These are phyloP conservation scores for Salvelinus sp. DNA, from an alignment of 2,113 vertebrate species.

Conservation along the genomic window DNA sequence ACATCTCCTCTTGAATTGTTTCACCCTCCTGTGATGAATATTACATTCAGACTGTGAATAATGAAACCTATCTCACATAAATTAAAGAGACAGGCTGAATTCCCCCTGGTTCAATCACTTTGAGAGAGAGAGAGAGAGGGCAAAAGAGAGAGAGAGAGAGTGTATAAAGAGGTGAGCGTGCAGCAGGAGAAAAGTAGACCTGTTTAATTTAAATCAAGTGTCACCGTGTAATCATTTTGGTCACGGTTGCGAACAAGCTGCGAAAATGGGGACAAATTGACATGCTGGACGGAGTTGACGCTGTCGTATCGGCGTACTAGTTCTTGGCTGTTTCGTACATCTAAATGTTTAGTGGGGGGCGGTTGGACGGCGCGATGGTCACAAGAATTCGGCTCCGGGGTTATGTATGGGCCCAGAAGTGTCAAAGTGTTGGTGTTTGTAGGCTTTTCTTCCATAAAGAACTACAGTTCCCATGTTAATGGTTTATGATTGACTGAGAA, in stretches of 20 bases:
- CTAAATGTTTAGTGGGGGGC: background rate
- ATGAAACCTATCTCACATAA: constrained; percentile 64
- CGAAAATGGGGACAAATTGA: constrained; percentile 47
- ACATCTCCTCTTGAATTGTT: constrained; percentile 33
- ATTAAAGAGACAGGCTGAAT: constrained; percentile 63
- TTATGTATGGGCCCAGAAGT: too few species aligned
- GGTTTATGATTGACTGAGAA: background rate
- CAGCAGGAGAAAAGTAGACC: constrained; percentile 29
- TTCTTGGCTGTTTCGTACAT: constrained; percentile 2
- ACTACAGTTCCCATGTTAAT: background rate
- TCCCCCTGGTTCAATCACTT: constrained; percentile 56
- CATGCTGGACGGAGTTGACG: background rate
- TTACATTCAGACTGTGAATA: constrained; percentile 62
- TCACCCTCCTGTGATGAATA: constrained; percentile 51
- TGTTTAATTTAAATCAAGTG: constrained; percentile 41
- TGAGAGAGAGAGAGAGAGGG: too few species aligned
- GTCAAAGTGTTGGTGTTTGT: background rate
- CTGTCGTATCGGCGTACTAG: background rate
- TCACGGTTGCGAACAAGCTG: constrained; percentile 40
- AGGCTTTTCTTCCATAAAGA: background rate
- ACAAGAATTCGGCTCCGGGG: too few species aligned
- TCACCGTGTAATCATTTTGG: constrained; percentile 50
- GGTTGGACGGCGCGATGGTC: background rate
- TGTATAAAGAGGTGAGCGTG: constrained; percentile 37
- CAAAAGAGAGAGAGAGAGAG: constrained; percentile 28